Evolutionary conservation across 2,888 invertebrate species (phyloP), one percentile per base, ranked within the genome.

Genomic region (Catocala sponsa): DNA sequence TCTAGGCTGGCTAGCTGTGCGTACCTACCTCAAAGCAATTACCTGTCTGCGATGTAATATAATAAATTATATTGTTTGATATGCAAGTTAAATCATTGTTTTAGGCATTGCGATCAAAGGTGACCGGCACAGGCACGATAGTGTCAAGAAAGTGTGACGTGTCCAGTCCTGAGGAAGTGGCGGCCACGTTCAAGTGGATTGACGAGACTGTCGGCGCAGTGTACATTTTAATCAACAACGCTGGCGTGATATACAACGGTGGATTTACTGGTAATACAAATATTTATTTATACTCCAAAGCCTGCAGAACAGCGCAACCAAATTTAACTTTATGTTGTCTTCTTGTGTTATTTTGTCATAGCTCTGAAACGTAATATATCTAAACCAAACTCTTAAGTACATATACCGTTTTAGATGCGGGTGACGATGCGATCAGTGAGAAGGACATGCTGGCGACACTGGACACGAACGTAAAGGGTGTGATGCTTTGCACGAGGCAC

Each of bases 401-500:
- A 25, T 25, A 25, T 25, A 25, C 25, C 4, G 25, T 25, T 41
- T 4, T 65, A 88, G 88, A 81, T 47, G 68, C 77, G 0, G 80
- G 80, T 10, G 56, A 74, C 10, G 67, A 74, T 2, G 66, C 76
- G 11, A 12, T 88, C 38, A 78, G 70, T 33, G 86, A 86, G 49
- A 67, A 72, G 0, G 70, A 76, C 1, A 11, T 85, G 9, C 9
- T 79, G 7, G 50, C 69, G 2, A 75, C 71, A 11, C 61, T 95
- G 2, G 91, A 94, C 61, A 88, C 91, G 4, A 95, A 95, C 76
- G 65, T 94, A 7, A 89, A 90, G 74, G 95, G 91, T 5, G 80
- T 91, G 0, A 75, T 94, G 0, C 65, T 88, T 11, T 94, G 94
- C 70, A 87, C 94, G 0, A 88, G 91, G 13, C 88, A 89, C 64